Evolutionary conservation across 2,113 vertebrate genomes (phyloP).

Genomic region (Scophthalmus maximus): DNA sequence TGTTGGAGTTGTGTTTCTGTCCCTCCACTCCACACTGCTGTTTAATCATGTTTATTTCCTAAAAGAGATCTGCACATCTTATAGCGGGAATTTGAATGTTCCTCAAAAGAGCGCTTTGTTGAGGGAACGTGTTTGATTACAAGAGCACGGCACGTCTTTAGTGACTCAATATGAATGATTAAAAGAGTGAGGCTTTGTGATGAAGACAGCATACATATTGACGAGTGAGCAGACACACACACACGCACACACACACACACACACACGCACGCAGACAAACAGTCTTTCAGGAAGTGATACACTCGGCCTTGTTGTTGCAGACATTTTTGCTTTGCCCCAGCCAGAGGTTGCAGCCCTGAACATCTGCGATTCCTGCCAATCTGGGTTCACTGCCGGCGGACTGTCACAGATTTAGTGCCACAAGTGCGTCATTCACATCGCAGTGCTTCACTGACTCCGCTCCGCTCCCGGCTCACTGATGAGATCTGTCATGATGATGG

Average conservation of each 20-base stretch:
- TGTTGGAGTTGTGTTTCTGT: conserved; percentile 70
- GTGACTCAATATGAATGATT: conserved; percentile 69
- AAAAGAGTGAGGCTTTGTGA: conserved; percentile 65
- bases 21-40: conserved; percentile 59
- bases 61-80: conserved; percentile 57
- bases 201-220: conserved; percentile 63
- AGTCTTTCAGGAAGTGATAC: conserved; percentile 63
- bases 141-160: conserved; percentile 69
- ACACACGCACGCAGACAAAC: conserved; percentile 49
- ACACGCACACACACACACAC: conserved; percentile 1
- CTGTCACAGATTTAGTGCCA: conserved; percentile 67
- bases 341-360: conserved; percentile 69
- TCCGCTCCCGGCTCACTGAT: conserved; percentile 47
- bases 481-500: conserved; percentile 42
- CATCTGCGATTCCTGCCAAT: conserved; percentile 69
- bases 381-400: conserved; percentile 65
- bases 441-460: conserved; percentile 50
- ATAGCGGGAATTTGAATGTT: conserved; percentile 61
- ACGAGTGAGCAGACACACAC: conserved; percentile 19
- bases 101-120: conserved; percentile 70
- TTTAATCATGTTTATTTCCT: conserved; percentile 73
- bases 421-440: conserved; percentile 69
- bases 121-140: conserved; percentile 69
- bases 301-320: conserved; percentile 48
- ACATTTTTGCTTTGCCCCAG: conserved; percentile 64